phyloP scores from a whole-genome alignment of 2,797 vertebrate genomes.

The Psittacula derbiana region DNA sequence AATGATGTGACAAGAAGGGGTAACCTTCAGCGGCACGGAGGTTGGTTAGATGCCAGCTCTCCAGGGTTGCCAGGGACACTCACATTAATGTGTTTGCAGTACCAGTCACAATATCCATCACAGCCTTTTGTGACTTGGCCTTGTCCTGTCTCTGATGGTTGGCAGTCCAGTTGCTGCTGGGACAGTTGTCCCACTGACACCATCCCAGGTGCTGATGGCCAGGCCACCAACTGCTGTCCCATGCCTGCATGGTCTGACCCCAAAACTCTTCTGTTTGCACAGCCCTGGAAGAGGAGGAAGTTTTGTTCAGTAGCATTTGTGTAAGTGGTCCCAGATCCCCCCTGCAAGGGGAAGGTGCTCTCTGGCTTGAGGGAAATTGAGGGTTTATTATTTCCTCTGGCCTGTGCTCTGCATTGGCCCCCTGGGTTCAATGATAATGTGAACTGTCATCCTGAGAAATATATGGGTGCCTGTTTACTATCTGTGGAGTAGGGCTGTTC shows the following conservation, averaged over 20 bases:
- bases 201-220: neutral
- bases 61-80: neutral
- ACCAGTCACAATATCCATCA: neutral
- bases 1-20: neutral
- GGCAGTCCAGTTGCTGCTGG: neutral
- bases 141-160: neutral
- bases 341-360: rapidly evolving
- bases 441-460: neutral
- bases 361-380: neutral
- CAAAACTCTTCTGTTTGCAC: neutral
- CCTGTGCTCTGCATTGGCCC: neutral
- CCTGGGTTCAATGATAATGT: neutral
- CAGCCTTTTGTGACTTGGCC: neutral
- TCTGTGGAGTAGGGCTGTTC: neutral
- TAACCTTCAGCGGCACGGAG: neutral
- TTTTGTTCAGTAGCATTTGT: neutral
- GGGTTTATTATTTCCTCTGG: neutral
- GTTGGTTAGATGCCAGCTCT: neutral
- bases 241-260: rapidly evolving
- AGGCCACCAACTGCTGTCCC: neutral
- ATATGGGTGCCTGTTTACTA: neutral
- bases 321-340: neutral
- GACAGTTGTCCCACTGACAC: neutral
- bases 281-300: neutral
- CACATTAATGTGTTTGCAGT: neutral